These are phyloP conservation scores for Pachyramphus minor DNA, from an alignment of 2,113 vertebrate genomes.

Conservation along the genomic window DNA sequence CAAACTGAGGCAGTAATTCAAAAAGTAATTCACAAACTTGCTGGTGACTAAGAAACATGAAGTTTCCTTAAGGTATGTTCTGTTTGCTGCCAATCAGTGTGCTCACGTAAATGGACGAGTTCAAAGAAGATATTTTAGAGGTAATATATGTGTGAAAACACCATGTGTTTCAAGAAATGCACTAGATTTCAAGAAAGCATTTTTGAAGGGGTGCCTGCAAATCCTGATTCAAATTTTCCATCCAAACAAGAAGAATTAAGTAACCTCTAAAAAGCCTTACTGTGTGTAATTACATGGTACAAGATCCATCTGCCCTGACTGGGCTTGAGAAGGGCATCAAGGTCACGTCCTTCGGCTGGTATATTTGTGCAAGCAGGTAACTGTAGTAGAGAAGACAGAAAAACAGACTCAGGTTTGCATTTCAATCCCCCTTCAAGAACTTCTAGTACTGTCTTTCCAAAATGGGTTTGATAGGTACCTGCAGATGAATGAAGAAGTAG, in stretches of 20 bases:
- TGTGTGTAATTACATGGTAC: not conserved
- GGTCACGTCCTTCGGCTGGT: not conserved
- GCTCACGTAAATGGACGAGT: not conserved
- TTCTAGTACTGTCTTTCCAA: not conserved
- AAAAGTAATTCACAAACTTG: not conserved
- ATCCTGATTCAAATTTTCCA: not conserved
- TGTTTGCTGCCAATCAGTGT: not conserved
- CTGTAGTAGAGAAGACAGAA: not conserved
- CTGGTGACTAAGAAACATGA: not conserved
- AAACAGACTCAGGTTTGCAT: not conserved
- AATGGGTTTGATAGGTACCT: not conserved
- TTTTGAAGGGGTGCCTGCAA: not conserved
- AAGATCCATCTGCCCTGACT: not conserved
- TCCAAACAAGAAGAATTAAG: not conserved
- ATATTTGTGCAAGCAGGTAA: not conserved
- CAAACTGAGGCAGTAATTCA: not conserved
- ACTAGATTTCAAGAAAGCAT: not conserved
- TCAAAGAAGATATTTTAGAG: not conserved
- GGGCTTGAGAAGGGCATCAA: not conserved
- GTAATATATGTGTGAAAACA: not conserved
- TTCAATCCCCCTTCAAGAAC: accelerated
- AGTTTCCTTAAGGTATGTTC: not conserved
- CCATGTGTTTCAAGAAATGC: not conserved
- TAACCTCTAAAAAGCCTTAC: not conserved
- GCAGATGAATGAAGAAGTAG: not conserved